These are phyloP conservation scores for Epistrophe grossulariae DNA, from an alignment of 2,888 invertebrate species.

Conservation along the genomic window DNA sequence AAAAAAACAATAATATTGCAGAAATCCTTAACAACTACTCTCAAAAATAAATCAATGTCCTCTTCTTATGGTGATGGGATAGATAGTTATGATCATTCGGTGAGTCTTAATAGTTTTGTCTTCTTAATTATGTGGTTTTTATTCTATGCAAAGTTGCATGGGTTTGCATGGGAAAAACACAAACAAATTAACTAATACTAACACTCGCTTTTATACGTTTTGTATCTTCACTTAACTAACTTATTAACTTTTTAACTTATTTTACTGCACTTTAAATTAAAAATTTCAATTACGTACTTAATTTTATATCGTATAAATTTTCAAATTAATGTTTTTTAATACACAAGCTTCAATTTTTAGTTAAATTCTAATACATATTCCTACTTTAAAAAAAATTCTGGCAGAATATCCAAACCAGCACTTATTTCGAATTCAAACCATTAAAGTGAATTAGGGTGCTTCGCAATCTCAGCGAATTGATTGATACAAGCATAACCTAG, in stretches of 20 bases:
- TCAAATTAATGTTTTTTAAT: not conserved
- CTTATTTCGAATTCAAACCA: no score
- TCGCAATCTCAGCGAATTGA: no score
- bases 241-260: not conserved
- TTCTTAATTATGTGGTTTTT: conserved; percentile 1
- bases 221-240: not conserved
- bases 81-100: conserved; percentile 83
- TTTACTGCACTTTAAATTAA: not conserved
- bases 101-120: conserved; percentile 79
- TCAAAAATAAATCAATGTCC: conserved; percentile 81
- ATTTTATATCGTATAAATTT: not conserved
- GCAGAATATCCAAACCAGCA: no score
- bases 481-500: no score
- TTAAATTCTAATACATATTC: not conserved
- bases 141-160: conserved; percentile 1
- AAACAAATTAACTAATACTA: not conserved
- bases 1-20: conserved; percentile 79
- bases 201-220: not conserved
- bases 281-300: not conserved
- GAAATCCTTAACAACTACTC: conserved; percentile 81
- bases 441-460: no score
- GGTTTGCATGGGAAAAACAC: conserved; percentile 15
- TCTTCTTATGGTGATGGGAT: conserved; percentile 83
- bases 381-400: no score
- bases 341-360: not conserved